phyloP scores from a whole-genome alignment of 2,797 vertebrate genomes.

The Liasis olivaceus region DNA sequence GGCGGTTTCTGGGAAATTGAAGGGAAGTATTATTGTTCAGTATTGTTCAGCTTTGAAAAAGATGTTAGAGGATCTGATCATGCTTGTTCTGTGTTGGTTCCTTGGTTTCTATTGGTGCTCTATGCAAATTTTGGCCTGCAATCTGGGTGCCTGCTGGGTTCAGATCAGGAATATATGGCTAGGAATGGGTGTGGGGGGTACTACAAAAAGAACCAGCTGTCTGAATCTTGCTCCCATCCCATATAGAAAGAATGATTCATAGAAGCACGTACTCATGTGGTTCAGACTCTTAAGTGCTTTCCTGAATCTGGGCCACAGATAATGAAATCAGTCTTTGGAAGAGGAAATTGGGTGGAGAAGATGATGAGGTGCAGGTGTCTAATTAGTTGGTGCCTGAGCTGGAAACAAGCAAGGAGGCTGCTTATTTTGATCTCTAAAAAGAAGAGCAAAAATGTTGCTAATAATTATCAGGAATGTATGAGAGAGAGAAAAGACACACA shows the following conservation, averaged over 20 bases:
- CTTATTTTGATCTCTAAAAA: conserved; percentile 9
- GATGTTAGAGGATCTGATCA: neutral
- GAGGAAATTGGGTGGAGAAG: rapidly evolving
- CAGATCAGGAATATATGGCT: neutral
- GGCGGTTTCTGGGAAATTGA: neutral
- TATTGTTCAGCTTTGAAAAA: neutral
- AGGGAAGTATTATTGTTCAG: neutral
- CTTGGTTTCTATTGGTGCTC: neutral
- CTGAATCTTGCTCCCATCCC: neutral
- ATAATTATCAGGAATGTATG: conserved; percentile 27
- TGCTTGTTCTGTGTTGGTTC: neutral
- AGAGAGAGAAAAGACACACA: neutral
- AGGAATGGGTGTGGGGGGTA: neutral
- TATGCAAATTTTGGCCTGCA: neutral
- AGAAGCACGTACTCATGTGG: neutral
- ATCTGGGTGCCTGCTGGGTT: neutral
- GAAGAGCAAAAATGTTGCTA: conserved; percentile 16
- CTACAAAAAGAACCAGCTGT: neutral
- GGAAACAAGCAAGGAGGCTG: neutral
- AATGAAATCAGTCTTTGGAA: conserved; percentile 9
- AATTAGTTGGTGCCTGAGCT: neutral
- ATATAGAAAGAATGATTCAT: conserved; percentile 11
- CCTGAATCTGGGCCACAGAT: conserved; percentile 7
- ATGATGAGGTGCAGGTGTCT: neutral
- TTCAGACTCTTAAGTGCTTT: conserved; percentile 36